phyloP scores from a whole-genome alignment of 2,888 invertebrate species.

The Panzeria rudis region DNA sequence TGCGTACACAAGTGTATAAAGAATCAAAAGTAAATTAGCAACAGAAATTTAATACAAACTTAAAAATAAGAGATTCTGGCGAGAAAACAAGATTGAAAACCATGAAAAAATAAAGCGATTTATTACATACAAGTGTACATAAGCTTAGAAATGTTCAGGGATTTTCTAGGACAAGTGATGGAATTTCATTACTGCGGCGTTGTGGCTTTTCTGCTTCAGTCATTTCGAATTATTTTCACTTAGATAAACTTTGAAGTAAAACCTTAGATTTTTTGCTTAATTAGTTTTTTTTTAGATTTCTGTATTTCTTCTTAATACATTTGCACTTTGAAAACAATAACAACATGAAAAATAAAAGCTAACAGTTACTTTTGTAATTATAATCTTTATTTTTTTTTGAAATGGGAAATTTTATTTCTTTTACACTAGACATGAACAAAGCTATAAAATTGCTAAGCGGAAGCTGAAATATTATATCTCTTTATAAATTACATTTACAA shows the following conservation, averaged over 20 bases:
- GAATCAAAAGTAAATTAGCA: conserved; percentile 40
- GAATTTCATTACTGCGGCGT: conserved; percentile 65
- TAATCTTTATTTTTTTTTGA: conserved; percentile 5
- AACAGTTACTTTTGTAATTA: conserved; percentile 24
- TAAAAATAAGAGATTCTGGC: neutral
- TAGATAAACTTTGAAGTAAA: conserved; percentile 61
- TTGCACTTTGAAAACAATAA: neutral
- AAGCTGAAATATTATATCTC: neutral
- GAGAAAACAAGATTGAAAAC: neutral
- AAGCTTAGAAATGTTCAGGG: conserved; percentile 49
- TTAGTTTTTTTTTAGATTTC: conserved; percentile 10
- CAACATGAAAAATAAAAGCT: neutral
- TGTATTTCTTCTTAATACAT: conserved; percentile 10
- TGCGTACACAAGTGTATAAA: conserved; percentile 32
- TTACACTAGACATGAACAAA: neutral
- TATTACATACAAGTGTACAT: conserved; percentile 38
- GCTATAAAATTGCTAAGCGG: conserved; percentile 14
- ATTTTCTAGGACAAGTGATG: conserved; percentile 66
- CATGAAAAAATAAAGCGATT: conserved; percentile 45
- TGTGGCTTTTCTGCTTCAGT: conserved; percentile 62
- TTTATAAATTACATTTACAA: neutral
- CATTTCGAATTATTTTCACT: conserved; percentile 57
- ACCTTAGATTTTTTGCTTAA: conserved; percentile 41
- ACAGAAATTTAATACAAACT: neutral
- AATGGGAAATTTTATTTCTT: neutral